A percentile compares a stretch with the other conserved stretches of the same genome.
phyloP scores from a whole-genome alignment of 2,797 vertebrate genomes.

The Xerus rutilus region DNA sequence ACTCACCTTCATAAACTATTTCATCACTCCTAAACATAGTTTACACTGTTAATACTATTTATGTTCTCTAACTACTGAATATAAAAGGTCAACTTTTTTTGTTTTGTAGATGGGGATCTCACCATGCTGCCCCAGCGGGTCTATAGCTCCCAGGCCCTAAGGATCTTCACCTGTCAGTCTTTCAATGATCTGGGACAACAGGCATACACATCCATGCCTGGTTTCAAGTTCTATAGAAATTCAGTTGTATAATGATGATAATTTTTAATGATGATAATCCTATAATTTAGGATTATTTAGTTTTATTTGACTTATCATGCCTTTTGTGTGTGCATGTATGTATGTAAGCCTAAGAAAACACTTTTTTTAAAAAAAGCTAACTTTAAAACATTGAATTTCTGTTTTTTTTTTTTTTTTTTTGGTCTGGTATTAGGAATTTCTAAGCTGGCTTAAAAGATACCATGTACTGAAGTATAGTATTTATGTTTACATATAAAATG shows the following conservation, averaged over 20 bases:
- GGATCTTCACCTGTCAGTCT: no score
- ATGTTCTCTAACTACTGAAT: not conserved
- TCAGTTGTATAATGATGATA: not conserved
- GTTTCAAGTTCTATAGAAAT: not conserved
- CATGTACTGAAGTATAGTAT: constrained; percentile 4
- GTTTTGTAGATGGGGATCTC: not conserved
- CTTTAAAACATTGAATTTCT: constrained; percentile 21
- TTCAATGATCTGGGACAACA: not conserved
- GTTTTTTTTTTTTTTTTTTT: constrained; percentile 21
- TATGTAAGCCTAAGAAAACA: not conserved
- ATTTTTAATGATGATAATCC: not conserved
- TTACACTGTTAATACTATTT: not conserved
- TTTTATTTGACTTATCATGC: not conserved
- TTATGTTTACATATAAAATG: constrained; percentile 63
- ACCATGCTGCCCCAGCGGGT: no score
- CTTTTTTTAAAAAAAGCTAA: constrained; percentile 26
- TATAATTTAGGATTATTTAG: constrained; percentile 3
- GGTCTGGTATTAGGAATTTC: not conserved
- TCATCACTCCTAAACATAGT: not conserved
- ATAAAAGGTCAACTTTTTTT: not conserved
- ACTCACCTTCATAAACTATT: not conserved
- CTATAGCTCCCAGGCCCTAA: not conserved
- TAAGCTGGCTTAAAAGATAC: not conserved
- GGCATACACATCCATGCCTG: not conserved
- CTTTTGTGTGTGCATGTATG: not conserved